Conservation (phyloP, 1,140 invertebrate species). For the Pseudomyrmex gracilis region DNA sequence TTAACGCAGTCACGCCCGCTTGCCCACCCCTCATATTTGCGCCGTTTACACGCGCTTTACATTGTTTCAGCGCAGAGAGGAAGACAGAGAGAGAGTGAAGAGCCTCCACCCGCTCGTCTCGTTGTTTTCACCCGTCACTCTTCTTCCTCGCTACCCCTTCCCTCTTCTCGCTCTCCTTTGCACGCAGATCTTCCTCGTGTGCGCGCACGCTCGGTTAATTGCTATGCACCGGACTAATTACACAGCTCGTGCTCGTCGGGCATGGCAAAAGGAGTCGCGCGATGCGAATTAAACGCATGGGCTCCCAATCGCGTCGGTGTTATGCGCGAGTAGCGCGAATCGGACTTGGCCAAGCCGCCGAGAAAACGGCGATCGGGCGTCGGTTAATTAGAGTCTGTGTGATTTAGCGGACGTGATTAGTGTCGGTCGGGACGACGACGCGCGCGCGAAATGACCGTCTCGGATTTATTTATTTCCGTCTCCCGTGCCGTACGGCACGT, state of each 20-base stretch:
- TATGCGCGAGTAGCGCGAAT: conserved; percentile 34
- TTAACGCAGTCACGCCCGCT: conserved; percentile 86
- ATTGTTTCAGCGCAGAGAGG: conserved; percentile 68
- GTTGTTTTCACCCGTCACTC: conserved; percentile 11
- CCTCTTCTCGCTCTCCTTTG: conserved; percentile 1
- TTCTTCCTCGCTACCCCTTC: not conserved
- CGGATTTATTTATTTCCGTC: conserved; percentile 58
- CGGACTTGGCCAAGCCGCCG: conserved; percentile 44
- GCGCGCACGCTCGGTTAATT: conserved; percentile 66
- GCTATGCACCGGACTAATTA: conserved; percentile 73
- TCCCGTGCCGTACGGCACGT: conserved; percentile 34
- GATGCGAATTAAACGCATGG: conserved; percentile 73
- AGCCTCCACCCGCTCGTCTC: conserved; percentile 1
- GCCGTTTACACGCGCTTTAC: conserved; percentile 82
- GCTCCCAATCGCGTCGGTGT: conserved; percentile 50
- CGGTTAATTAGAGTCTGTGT: conserved; percentile 67
- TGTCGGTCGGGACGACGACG: conserved; percentile 30
- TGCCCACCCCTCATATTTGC: conserved; percentile 83
- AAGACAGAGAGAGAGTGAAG: not conserved
- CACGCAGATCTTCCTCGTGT: not conserved
- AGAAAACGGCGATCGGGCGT: conserved; percentile 65
- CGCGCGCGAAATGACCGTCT: conserved; percentile 55
- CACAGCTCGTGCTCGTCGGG: conserved; percentile 60
- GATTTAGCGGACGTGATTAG: conserved; percentile 62
- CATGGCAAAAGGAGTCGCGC: conserved; percentile 59